phyloP scores from a whole-genome alignment of 2,113 vertebrate genomes.

The Ranitomeya variabilis region DNA sequence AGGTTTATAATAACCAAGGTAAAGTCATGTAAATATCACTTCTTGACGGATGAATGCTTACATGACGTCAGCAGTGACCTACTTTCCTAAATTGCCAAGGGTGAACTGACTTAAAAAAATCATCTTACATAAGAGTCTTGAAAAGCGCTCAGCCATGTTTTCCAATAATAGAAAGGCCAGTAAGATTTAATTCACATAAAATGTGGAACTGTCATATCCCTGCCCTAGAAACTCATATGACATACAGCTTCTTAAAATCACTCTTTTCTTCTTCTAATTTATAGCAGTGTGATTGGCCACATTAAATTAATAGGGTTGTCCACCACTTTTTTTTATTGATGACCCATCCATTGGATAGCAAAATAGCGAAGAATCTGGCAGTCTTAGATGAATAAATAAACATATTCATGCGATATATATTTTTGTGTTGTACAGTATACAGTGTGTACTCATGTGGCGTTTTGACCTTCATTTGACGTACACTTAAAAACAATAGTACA shows the following conservation, averaged over 20 bases:
- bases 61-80: slow-evolving; percentile 70
- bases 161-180: slow-evolving; percentile 27
- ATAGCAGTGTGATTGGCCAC: not conserved
- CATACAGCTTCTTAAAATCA: not conserved
- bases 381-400: no score
- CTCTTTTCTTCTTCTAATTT: not conserved
- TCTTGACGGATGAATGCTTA: slow-evolving; percentile 46
- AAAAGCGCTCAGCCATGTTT: slow-evolving; percentile 67
- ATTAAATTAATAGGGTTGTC: no score
- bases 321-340: no score
- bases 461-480: no score
- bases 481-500: no score
- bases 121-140: slow-evolving; percentile 75
- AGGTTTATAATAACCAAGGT: slow-evolving; percentile 31
- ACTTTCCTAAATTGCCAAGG: slow-evolving; percentile 67
- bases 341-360: no score
- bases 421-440: no score
- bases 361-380: no score
- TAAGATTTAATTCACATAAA: slow-evolving; percentile 35
- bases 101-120: slow-evolving; percentile 72
- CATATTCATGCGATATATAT: no score
- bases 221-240: not conserved
- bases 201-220: slow-evolving; percentile 1
- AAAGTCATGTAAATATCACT: slow-evolving; percentile 39
- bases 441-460: no score